Evolutionary conservation across 2,888 invertebrate genomes (phyloP), one percentile per base, ranked within the genome.

Genomic region (Parapristionchus giblindavisi): DNA sequence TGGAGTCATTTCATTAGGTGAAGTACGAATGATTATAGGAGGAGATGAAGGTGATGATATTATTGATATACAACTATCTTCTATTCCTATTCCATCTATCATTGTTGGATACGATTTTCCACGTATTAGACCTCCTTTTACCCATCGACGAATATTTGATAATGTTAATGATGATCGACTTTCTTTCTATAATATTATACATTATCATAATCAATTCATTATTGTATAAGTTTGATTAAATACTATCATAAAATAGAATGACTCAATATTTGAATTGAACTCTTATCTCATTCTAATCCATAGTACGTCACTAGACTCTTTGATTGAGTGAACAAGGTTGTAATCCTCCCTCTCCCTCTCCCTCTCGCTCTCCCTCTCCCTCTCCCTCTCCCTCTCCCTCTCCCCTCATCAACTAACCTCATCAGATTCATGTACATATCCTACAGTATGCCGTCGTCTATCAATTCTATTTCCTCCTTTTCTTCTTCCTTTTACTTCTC

Each of bases 1-100:
- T 21, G 83, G 83, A 21, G 83, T 83, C 74, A 83, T 73, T 73
- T 83, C 83, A 72, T 79, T 79, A 2, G 83, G 83, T 32, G 83
- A 83, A 3, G 83, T 83, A 54, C 78, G 60, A 1, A 80, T 77
- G 66, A 83, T 83, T n/a, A 75, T 77, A 6, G 82, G 82, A 11
- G 81, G 48, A 48, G 29, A 27, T 32, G 48, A 32, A 48, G 65
- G 65, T 48, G 65, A 51, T 29, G 65, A 66, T 1, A 66, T n/a
- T n/a, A n/a, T 51, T 51, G 51, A 51, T 51, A 14, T 51, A 17
- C 51, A n/a, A 51, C 21, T 17, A 17, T 17, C 51, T 51, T 51
- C 51, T 51, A n/a, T n/a, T n/a, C n/a, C 61, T 61, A 61, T 38
- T 27, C 61, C 38, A 61, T 61, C 40, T 27, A 40, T 36, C 32